These are phyloP conservation scores for Yponomeuta malinellus DNA, from an alignment of 2,888 invertebrate species.

Conservation along the genomic window DNA sequence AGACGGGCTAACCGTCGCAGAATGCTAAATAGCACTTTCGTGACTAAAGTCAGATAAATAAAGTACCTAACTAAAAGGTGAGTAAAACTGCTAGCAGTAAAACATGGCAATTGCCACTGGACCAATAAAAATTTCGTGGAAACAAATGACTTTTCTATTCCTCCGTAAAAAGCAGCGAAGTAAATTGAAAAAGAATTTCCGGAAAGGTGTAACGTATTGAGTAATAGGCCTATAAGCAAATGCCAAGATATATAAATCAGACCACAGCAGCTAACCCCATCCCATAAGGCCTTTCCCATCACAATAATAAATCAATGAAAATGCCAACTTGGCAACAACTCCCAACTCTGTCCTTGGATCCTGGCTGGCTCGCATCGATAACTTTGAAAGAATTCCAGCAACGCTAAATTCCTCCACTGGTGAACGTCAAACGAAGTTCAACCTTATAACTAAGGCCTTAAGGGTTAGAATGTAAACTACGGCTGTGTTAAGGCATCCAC, in stretches of 20 bases:
- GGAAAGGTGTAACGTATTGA: neutral
- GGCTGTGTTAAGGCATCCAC: neutral
- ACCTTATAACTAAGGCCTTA: neutral
- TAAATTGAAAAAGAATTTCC: neutral
- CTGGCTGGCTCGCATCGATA: neutral
- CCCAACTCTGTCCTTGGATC: neutral
- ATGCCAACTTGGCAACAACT: neutral
- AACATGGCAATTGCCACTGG: neutral
- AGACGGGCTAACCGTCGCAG: neutral
- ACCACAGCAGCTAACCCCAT: no score
- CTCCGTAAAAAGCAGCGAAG: neutral
- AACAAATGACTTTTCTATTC: neutral
- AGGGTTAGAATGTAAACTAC: neutral
- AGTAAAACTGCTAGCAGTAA: neutral
- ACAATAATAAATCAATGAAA: neutral
- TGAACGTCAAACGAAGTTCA: neutral
- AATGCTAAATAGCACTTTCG: neutral
- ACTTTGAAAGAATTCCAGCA: slow-evolving; percentile 1
- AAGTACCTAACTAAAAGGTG: neutral
- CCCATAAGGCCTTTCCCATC: neutral
- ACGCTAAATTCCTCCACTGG: neutral
- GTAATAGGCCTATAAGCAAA: neutral
- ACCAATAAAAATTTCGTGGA: neutral
- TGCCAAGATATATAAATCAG: no score
- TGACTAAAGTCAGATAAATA: neutral